phyloP scores from a whole-genome alignment of 2,113 vertebrate genomes.

The Charina bottae region DNA sequence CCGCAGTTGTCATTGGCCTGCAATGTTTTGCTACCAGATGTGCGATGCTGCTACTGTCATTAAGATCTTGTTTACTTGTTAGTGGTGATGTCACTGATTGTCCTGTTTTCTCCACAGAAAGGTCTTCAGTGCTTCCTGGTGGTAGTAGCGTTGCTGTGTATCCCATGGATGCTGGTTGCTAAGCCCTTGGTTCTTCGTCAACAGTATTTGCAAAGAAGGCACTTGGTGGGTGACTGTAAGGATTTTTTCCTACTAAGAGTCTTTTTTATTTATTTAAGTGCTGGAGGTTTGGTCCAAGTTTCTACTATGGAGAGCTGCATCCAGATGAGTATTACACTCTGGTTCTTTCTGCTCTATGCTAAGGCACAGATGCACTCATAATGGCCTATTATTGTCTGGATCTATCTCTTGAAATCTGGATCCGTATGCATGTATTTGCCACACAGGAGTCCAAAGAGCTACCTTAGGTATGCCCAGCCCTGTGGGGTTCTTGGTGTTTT shows the following conservation, averaged over 20 bases:
- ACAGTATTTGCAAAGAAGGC: slow-evolving; percentile 86
- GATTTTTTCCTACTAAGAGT: slow-evolving; percentile 17
- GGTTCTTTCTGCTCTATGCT: neutral
- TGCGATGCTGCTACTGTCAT: neutral
- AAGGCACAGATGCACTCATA: neutral
- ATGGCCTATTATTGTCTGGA: neutral
- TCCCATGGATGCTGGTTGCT: slow-evolving; percentile 93
- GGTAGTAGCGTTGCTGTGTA: slow-evolving; percentile 87
- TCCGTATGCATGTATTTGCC: neutral
- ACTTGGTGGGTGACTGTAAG: slow-evolving; percentile 83
- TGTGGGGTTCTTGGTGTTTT: neutral
- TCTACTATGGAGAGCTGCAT: neutral
- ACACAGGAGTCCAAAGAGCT: neutral
- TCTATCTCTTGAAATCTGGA: neutral
- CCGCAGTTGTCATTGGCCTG: neutral
- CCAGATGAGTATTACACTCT: slow-evolving; percentile 9
- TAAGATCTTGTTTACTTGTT: neutral
- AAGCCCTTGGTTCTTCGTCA: slow-evolving; percentile 90
- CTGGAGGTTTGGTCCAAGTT: neutral
- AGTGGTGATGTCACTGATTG: neutral
- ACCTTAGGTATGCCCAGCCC: neutral
- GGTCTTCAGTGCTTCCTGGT: slow-evolving; percentile 89
- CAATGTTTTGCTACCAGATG: neutral
- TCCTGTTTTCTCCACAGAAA: slow-evolving; percentile 74
- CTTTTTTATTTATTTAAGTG: slow-evolving; percentile 18